These are phyloP conservation scores for Autographa gamma DNA, from an alignment of 2,888 invertebrate genomes.

Conservation along the genomic window DNA sequence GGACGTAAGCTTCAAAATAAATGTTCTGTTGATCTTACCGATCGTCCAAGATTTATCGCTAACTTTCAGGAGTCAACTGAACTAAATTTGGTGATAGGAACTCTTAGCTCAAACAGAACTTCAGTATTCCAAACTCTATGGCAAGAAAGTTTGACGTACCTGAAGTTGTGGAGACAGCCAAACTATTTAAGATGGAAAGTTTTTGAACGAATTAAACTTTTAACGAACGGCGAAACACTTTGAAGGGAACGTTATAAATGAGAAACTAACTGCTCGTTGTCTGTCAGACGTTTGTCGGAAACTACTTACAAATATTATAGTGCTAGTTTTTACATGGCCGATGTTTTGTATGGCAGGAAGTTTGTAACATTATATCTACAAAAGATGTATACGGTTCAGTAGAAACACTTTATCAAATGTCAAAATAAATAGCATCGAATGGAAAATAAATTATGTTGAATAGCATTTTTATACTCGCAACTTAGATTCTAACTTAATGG, in stretches of 20 bases:
- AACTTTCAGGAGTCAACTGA: background rate
- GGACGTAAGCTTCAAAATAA: background rate
- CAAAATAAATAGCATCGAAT: too few relatives aligned
- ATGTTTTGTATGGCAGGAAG: background rate
- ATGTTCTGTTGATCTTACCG: background rate
- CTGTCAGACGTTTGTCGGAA: background rate
- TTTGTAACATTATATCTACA: too few relatives aligned
- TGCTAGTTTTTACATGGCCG: background rate
- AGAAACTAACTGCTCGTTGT: background rate
- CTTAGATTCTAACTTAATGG: too few relatives aligned
- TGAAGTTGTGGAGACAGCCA: constrained; percentile 4
- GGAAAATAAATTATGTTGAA: too few relatives aligned
- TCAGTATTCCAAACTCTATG: constrained; percentile 3
- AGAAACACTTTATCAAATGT: too few relatives aligned
- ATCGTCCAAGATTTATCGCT: background rate
- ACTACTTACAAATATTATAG: background rate
- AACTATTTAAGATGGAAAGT: background rate
- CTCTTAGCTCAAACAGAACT: constrained; percentile 1
- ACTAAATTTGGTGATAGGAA: background rate
- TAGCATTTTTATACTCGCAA: too few relatives aligned
- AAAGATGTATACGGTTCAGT: too few relatives aligned
- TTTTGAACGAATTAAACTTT: constrained; percentile 4
- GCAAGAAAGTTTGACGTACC: constrained; percentile 1
- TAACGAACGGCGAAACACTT: background rate
- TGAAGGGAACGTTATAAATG: background rate